A percentile compares a stretch with the other conserved stretches of the same genome.
phyloP scores from a whole-genome alignment of 2,797 vertebrate genomes.

The Hapalemur alaotrensis region DNA sequence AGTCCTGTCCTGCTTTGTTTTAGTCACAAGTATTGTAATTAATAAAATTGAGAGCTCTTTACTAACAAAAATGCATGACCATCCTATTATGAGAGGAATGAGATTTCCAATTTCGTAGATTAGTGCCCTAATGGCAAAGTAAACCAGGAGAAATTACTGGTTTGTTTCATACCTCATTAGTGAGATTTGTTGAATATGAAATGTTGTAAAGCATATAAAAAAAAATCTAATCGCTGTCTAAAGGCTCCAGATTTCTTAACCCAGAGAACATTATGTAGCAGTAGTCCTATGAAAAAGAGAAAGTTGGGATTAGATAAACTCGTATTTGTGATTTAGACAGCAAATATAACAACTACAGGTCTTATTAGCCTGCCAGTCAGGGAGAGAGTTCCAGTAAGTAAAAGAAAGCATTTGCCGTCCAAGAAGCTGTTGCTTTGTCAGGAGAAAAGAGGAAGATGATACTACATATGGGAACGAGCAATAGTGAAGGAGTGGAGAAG shows the following conservation, averaged over 20 bases:
- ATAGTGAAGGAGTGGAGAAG: background rate
- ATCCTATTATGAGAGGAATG: slow-evolving; percentile 23
- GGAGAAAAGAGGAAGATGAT: background rate
- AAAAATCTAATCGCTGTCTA: background rate
- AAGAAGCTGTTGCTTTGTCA: background rate
- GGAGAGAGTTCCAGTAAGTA: slow-evolving; percentile 3
- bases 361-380: background rate
- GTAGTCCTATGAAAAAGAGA: background rate
- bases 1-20: background rate
- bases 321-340: background rate
- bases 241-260: slow-evolving; percentile 7
- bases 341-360: background rate
- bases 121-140: slow-evolving; percentile 26
- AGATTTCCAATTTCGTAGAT: slow-evolving; percentile 34
- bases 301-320: background rate
- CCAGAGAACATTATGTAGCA: background rate
- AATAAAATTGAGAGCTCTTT: slow-evolving; percentile 8
- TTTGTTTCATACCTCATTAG: slow-evolving; percentile 40
- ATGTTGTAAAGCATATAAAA: background rate
- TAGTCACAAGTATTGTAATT: background rate
- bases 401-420: background rate
- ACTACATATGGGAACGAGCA: background rate
- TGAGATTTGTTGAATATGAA: slow-evolving; percentile 16
- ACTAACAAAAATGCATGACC: background rate
- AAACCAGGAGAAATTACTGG: slow-evolving; percentile 24